phyloP scores from a whole-genome alignment of 2,888 invertebrate genomes.

The Eupithecia centaureata region DNA sequence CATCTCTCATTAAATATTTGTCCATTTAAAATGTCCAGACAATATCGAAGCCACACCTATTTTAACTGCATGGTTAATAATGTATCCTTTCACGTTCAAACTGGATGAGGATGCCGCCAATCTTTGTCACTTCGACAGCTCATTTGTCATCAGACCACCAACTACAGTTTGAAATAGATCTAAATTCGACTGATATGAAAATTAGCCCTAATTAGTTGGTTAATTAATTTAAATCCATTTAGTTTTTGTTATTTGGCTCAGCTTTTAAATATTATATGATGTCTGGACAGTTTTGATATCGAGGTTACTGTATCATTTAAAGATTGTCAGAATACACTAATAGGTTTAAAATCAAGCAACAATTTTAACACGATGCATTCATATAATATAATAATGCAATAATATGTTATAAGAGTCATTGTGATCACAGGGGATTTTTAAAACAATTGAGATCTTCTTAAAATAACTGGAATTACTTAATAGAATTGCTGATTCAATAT shows the following conservation, averaged over 20 bases:
- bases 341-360: conserved; percentile 8
- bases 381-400: background rate
- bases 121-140: conserved; percentile 5
- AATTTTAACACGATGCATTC: background rate
- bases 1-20: background rate
- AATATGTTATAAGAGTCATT: background rate
- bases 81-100: background rate
- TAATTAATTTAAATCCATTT: conserved; percentile 13
- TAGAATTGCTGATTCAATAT: too few species aligned
- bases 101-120: background rate
- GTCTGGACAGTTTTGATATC: conserved; percentile 42
- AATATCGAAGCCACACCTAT: background rate
- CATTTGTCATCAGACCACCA: background rate
- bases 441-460: too few species aligned
- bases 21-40: background rate
- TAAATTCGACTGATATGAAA: background rate
- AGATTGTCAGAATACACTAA: conserved; percentile 38
- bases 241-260: conserved; percentile 8
- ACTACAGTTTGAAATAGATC: background rate
- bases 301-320: conserved; percentile 26
- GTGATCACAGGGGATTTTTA: background rate
- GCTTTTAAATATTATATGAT: conserved; percentile 26
- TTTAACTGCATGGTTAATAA: background rate
- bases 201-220: conserved; percentile 6
- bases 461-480: too few species aligned